Evolutionary conservation across 2,113 vertebrate genomes (phyloP), one percentile per base, ranked within the genome.

Genomic region (Siphamia tubifer): DNA sequence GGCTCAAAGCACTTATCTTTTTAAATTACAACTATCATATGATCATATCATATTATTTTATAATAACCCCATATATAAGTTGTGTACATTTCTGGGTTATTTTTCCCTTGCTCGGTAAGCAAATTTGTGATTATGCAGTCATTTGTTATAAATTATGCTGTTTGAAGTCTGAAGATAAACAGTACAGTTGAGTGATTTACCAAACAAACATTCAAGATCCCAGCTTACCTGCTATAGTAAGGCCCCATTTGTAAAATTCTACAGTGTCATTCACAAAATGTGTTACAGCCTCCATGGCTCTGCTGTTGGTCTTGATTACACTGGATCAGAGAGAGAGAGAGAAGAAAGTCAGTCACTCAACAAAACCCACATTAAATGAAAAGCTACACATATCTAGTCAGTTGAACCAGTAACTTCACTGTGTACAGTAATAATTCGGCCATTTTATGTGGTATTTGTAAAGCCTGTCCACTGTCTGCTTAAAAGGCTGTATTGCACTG

Each of bases 221-320:
- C 5, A 6, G 15, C 61, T 94, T 93, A 98, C 96, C 97, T 96
- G 96, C 92, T 93, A 98, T 96, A 89, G 91, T 93, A 94, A 95
- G 95, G 87, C 94, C 94, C 96, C 96, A 99, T 91, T 93, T 96
- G 90, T 98, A 99, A 87, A 97, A 95, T 85, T 96, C 95, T 90
- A 96, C 81, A 24, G 95, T 95, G 88, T 97, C 95, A 75, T 97
- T 98, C 58, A 98, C 77, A 63, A 93, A 73, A 87, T 93, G 91
- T 45, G 82, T 79, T 54, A 90, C 90, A 60, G 64, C 81, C 48
- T 94, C 93, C 93, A 94, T 94, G 81, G 68, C 78, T 85, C 68
- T 74, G 64, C 66, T 68, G 77, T 74, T 72, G 55, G 72, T 84
- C 75, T 79, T 36, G 81, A 63, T 90, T 89, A 86, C 69, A 79